phyloP scores from a whole-genome alignment of 2,797 vertebrate genomes.

The Eospalax fontanierii region DNA sequence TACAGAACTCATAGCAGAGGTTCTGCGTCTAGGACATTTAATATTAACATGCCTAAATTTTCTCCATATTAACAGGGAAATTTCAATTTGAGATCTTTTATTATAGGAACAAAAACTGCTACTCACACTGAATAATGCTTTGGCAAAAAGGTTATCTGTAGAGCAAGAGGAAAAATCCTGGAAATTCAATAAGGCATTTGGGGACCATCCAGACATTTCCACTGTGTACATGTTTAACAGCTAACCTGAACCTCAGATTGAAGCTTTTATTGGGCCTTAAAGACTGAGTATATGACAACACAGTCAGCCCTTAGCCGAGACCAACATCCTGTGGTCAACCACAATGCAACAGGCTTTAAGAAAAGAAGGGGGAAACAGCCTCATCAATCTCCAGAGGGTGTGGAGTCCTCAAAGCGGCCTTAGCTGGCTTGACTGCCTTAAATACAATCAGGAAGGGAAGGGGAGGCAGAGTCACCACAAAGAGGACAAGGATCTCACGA shows the following conservation, averaged over 20 bases:
- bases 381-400: too few relatives aligned
- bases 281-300: too few relatives aligned
- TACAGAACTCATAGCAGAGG: too few relatives aligned
- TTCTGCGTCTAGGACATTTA: too few relatives aligned
- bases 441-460: fast-evolving
- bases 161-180: too few relatives aligned
- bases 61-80: too few relatives aligned
- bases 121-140: neutral
- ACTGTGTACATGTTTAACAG: fast-evolving
- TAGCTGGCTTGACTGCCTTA: neutral
- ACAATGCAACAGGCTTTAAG: neutral
- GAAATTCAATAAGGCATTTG: neutral
- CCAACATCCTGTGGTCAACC: neutral
- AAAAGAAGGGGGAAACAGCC: neutral
- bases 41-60: too few relatives aligned
- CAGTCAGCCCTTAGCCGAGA: neutral
- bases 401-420: neutral
- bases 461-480: too few relatives aligned
- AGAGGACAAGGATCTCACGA: too few relatives aligned
- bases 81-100: neutral
- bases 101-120: neutral
- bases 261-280: neutral
- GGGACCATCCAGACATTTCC: neutral
- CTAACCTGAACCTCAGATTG: too few relatives aligned
- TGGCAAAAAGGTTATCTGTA: neutral